These are phyloP conservation scores for Apostichopus japonicus DNA, from an alignment of 35 echinoderm and acorn worm species.

Conservation along the genomic window DNA sequence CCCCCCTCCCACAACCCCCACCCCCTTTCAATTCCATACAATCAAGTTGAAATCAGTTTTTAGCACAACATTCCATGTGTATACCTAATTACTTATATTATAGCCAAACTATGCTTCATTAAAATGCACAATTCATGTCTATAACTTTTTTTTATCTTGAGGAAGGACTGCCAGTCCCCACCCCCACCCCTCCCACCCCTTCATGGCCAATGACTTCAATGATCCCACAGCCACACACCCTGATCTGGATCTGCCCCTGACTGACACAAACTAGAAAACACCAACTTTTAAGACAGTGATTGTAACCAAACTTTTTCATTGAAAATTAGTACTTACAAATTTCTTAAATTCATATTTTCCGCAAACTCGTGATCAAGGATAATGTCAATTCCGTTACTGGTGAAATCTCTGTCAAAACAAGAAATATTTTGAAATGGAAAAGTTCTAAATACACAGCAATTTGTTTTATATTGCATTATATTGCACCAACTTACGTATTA, in stretches of 20 bases:
- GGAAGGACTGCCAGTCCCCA: not conserved
- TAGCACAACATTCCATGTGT: too few species aligned
- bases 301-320: not conserved
- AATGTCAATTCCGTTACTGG: not conserved
- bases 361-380: not conserved
- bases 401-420: not conserved
- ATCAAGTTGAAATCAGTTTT: too few species aligned
- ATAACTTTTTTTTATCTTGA: not conserved
- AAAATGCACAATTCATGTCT: too few species aligned
- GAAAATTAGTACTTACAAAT: not conserved
- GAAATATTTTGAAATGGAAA: not conserved
- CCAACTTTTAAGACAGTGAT: not conserved
- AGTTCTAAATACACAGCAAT: too few species aligned
- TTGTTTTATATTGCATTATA: not conserved
- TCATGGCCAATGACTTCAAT: not conserved
- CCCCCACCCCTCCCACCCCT: too few species aligned
- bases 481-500: too few species aligned
- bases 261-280: not conserved
- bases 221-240: too few species aligned
- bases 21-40: too few species aligned
- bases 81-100: too few species aligned
- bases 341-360: not conserved
- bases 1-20: too few species aligned
- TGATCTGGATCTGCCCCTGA: not conserved
- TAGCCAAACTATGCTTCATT: too few species aligned